Percentiles rank a stretch among this genome's conserved stretches.
Conservation (phyloP, 2,797 vertebrate genomes). For the Schizopygopsis pylzovi region DNA sequence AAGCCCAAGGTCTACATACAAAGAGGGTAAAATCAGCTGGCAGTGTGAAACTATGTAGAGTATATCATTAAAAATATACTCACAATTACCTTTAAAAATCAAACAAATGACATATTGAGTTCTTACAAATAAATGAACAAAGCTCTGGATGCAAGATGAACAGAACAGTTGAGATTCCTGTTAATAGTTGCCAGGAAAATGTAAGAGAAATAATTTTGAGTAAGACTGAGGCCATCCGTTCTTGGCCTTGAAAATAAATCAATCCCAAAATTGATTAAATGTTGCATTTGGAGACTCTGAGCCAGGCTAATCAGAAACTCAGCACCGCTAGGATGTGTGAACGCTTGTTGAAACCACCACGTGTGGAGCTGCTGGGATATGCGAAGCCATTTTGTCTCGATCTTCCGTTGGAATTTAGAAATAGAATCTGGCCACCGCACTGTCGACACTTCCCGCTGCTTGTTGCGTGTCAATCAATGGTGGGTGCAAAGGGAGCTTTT, state of each 20-base stretch:
- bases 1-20: conserved; percentile 58
- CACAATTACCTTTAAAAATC: conserved; percentile 52
- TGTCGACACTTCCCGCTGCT: conserved; percentile 77
- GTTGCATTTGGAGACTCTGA: conserved; percentile 48
- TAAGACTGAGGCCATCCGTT: conserved; percentile 41
- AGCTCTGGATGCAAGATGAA: conserved; percentile 16
- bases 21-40: conserved; percentile 57
- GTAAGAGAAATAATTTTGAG: conserved; percentile 26
- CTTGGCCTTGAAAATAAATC: conserved; percentile 48
- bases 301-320: conserved; percentile 45
- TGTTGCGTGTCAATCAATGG: conserved; percentile 82
- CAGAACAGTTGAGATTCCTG: conserved; percentile 31
- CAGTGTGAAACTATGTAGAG: conserved; percentile 51
- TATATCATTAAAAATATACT: conserved; percentile 52
- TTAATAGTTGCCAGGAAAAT: conserved; percentile 36
- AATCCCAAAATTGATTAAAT: conserved; percentile 54
- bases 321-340: conserved; percentile 1
- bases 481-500: conserved; percentile 72
- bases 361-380: conserved; percentile 19
- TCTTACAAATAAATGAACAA: conserved; percentile 46
- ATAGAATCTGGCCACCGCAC: conserved; percentile 64
- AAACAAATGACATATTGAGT: conserved; percentile 43
- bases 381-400: conserved; percentile 15
- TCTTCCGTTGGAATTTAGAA: conserved; percentile 47
- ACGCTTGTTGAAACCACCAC: conserved; percentile 5